Percentiles rank a stretch among this genome's conserved stretches.
phyloP scores from a whole-genome alignment of 2,113 vertebrate species.

The Chamaea fasciata region DNA sequence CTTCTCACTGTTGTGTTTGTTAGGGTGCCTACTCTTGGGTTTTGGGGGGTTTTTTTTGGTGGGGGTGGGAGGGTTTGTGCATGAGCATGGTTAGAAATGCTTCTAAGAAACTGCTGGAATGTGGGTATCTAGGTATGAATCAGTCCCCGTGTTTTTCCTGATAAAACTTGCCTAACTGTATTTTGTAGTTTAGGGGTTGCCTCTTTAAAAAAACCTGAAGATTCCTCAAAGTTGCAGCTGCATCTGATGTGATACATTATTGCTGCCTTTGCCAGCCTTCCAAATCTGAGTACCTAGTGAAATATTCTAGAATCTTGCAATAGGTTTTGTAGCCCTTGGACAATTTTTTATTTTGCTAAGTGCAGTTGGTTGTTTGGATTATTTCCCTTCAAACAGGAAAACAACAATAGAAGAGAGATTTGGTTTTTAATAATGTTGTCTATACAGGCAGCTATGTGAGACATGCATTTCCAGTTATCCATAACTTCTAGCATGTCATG shows the following conservation, averaged over 20 bases:
- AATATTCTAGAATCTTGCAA: not conserved
- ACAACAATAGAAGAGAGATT: not conserved
- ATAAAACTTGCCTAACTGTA: not conserved
- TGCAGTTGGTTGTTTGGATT: not conserved
- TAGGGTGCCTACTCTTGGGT: not conserved
- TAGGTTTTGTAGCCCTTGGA: not conserved
- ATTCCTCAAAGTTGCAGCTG: not conserved
- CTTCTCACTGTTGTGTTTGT: not conserved
- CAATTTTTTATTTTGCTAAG: not conserved
- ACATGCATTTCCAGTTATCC: not conserved
- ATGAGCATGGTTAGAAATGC: conserved; percentile 19
- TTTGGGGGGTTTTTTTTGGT: no score
- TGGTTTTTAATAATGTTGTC: not conserved
- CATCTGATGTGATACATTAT: not conserved
- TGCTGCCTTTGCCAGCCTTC: not conserved
- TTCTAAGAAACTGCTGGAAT: not conserved
- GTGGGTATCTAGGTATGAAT: not conserved
- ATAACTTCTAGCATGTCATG: not conserved
- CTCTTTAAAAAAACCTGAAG: not conserved
- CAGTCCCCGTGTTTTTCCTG: rapidly evolving
- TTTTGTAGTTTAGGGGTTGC: not conserved
- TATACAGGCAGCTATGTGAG: not conserved
- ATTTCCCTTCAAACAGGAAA: not conserved
- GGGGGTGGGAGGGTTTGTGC: not conserved
- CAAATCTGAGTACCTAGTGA: not conserved